Percentiles rank a stretch among this genome's conserved stretches.
phyloP scores from a whole-genome alignment of 2,888 invertebrate species.

The Capitulum mitella region DNA sequence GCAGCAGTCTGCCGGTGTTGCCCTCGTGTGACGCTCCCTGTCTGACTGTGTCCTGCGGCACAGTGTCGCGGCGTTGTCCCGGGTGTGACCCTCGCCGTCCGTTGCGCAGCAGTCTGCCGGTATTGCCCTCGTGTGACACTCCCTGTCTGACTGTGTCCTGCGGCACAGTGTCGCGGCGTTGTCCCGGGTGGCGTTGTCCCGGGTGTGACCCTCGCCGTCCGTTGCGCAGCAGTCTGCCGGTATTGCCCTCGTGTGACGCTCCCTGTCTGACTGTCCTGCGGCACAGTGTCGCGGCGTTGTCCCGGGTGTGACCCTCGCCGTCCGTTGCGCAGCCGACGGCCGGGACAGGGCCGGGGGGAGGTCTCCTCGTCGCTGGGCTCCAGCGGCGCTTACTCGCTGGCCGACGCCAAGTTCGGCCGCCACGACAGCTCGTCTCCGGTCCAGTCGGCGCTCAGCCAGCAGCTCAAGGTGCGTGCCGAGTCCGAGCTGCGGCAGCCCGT shows the following conservation, averaged over 20 bases:
- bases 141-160: background rate
- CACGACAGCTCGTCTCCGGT: constrained; percentile 72
- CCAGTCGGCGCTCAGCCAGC: constrained; percentile 64
- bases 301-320: background rate
- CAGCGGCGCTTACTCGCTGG: background rate
- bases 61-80: too few species aligned
- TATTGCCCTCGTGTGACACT: too few species aligned
- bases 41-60: background rate
- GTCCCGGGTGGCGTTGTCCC: too few species aligned
- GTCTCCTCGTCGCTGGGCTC: background rate
- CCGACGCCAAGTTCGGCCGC: constrained; percentile 41
- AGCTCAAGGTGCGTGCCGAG: constrained; percentile 43
- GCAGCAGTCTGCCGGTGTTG: too few species aligned
- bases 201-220: background rate
- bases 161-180: too few species aligned
- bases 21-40: too few species aligned
- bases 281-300: too few species aligned
- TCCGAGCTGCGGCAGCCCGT: too few species aligned
- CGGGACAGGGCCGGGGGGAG: background rate
- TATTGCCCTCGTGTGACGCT: too few species aligned
- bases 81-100: too few species aligned
- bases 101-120: too few species aligned
- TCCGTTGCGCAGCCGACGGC: background rate
- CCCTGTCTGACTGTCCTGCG: too few species aligned
- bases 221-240: background rate